Percentiles rank a stretch among this genome's conserved stretches.
These are phyloP conservation scores for Sitta carolinensis DNA, from an alignment of 2,797 vertebrate genomes.

Conservation along the genomic window DNA sequence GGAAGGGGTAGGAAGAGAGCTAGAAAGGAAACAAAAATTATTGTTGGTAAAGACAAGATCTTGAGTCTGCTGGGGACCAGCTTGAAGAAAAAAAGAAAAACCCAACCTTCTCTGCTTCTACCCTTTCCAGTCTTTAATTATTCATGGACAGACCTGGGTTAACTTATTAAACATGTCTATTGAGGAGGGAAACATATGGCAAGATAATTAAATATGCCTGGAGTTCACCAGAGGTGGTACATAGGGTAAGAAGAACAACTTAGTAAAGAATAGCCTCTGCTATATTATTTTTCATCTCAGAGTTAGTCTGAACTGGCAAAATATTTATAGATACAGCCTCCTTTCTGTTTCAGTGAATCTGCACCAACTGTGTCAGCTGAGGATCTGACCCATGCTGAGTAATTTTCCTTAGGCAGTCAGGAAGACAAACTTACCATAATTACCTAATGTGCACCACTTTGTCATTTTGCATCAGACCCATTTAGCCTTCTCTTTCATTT, in stretches of 20 bases:
- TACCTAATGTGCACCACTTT: not conserved
- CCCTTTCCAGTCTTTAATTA: not conserved
- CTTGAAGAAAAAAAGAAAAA: not conserved
- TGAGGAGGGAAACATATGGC: slow-evolving; percentile 13
- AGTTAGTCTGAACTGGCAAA: not conserved
- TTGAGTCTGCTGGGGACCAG: not conserved
- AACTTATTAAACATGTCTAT: not conserved
- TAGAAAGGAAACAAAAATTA: not conserved
- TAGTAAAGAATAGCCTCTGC: not conserved
- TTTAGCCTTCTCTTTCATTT: not conserved
- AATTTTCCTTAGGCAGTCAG: not conserved
- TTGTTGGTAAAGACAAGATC: not conserved
- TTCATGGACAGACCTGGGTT: not conserved
- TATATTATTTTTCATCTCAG: not conserved
- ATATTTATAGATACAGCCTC: not conserved
- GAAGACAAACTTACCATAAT: not conserved
- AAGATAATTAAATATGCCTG: slow-evolving; percentile 31
- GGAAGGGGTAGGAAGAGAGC: not conserved
- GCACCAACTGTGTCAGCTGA: not conserved
- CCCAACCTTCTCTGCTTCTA: not conserved
- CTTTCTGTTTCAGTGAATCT: not conserved
- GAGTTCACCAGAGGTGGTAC: slow-evolving; percentile 20
- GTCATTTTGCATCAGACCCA: not conserved
- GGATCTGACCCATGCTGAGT: not conserved
- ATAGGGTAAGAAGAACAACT: not conserved